A percentile compares a stretch with the other conserved stretches of the same genome.
Evolutionary conservation across 2,888 invertebrate species (phyloP).

Genomic region (Parthenolecanium corni): DNA sequence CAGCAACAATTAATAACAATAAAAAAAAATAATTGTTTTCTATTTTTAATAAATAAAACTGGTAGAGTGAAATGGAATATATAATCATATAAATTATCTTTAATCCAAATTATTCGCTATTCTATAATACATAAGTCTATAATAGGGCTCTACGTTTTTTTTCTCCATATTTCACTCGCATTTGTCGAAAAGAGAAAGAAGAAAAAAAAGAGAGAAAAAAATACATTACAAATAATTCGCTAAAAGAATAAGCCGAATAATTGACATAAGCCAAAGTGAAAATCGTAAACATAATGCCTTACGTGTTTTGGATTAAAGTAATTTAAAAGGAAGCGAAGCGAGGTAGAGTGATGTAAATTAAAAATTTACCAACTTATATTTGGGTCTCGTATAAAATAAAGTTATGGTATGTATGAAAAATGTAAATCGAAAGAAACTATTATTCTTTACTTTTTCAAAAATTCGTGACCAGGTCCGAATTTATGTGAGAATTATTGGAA

Average conservation of each 20-base stretch:
- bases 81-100: constrained; percentile 4
- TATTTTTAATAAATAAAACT: constrained; percentile 20
- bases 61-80: constrained; percentile 16
- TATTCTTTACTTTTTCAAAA: no score
- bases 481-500: no score
- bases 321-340: constrained; percentile 9
- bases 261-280: constrained; percentile 21
- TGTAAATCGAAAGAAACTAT: no score
- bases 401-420: background rate
- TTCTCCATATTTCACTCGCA: background rate
- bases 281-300: constrained; percentile 5
- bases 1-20: constrained; percentile 25
- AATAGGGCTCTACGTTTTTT: background rate
- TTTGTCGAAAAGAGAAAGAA: background rate
- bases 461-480: no score
- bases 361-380: constrained; percentile 1
- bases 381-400: background rate
- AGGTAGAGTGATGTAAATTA: background rate
- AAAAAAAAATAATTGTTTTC: constrained; percentile 8
- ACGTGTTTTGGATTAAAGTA: background rate
- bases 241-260: constrained; percentile 18
- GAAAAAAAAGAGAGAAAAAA: constrained; percentile 4
- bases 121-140: constrained; percentile 13
- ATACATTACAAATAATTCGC: no score
- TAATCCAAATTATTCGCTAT: background rate